Evolutionary conservation across 1,140 invertebrate genomes (phyloP).

Genomic region (Venustaconcha ellipsiformis): DNA sequence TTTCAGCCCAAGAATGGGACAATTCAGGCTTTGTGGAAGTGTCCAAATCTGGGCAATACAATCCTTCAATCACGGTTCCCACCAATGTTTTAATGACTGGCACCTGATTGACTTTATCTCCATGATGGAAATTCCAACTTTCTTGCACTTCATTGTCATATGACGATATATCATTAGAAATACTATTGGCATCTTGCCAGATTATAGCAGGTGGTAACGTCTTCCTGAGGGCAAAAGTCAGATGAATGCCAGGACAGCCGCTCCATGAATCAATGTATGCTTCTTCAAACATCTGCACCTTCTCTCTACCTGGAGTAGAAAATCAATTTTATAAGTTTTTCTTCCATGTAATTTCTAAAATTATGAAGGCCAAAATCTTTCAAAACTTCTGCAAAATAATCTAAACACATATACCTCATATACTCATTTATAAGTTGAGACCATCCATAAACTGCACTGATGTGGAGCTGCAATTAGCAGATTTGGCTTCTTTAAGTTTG

Average conservation of each 20-base stretch:
- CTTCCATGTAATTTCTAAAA: too few species aligned
- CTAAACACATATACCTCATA: too few species aligned
- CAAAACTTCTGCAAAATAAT: too few species aligned
- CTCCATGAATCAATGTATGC: constrained; percentile 10
- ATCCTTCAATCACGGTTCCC: neutral
- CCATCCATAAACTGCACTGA: too few species aligned
- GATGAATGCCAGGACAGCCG: constrained; percentile 4
- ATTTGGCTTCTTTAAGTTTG: too few species aligned
- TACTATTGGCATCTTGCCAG: neutral
- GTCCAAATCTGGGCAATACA: neutral
- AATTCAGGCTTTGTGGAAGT: neutral
- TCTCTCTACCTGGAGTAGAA: constrained; percentile 6
- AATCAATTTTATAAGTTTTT: too few species aligned
- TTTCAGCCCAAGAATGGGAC: neutral
- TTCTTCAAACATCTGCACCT: constrained; percentile 11
- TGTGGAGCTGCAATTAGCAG: too few species aligned
- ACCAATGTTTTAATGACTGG: neutral
- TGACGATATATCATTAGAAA: neutral
- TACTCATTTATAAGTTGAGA: too few species aligned
- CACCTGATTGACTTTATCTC: neutral
- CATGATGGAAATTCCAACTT: neutral
- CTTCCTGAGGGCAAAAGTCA: constrained; percentile 10
- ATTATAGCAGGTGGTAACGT: neutral
- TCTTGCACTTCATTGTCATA: neutral
- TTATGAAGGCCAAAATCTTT: too few species aligned